These are phyloP conservation scores for Microtus pennsylvanicus DNA, from an alignment of 2,113 vertebrate genomes.

Conservation along the genomic window DNA sequence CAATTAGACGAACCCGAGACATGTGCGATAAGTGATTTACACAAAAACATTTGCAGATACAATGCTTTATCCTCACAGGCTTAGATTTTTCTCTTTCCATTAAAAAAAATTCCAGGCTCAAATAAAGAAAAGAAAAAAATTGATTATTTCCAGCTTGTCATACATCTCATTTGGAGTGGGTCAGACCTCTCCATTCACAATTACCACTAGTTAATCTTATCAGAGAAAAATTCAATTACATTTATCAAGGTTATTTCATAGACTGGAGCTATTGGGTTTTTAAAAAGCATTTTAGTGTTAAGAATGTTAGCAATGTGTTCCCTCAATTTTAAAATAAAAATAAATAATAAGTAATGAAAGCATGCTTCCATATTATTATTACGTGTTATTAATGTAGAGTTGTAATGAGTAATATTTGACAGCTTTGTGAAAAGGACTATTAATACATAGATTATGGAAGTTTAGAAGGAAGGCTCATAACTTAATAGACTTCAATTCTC, in stretches of 20 bases:
- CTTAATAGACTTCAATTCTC: slow-evolving; percentile 95
- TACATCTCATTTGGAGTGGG: slow-evolving; percentile 91
- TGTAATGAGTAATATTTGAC: slow-evolving; percentile 91
- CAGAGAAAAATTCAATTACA: slow-evolving; percentile 98
- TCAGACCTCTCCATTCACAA: slow-evolving; percentile 92
- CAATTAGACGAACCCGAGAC: slow-evolving; percentile 93
- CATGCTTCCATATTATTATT: slow-evolving; percentile 79
- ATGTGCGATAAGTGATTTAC: slow-evolving; percentile 92
- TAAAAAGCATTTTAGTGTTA: slow-evolving; percentile 85
- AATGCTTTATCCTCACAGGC: slow-evolving; percentile 84
- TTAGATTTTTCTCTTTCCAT: slow-evolving; percentile 87
- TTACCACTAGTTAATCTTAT: slow-evolving; percentile 98
- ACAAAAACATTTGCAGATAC: slow-evolving; percentile 87
- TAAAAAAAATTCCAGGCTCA: slow-evolving; percentile 46
- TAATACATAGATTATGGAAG: slow-evolving; percentile 93
- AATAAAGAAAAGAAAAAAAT: slow-evolving; percentile 82
- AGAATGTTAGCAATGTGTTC: slow-evolving; percentile 85
- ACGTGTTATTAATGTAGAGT: slow-evolving; percentile 86
- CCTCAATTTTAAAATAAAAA: slow-evolving; percentile 75
- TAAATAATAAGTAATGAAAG: slow-evolving; percentile 89
- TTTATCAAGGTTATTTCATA: slow-evolving; percentile 98
- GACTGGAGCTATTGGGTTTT: slow-evolving; percentile 88
- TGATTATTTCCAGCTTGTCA: slow-evolving; percentile 92
- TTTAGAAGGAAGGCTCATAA: slow-evolving; percentile 93
- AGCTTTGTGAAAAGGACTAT: slow-evolving; percentile 92